phyloP scores from a whole-genome alignment of 2,797 vertebrate species.

The Thaleichthys pacificus region DNA sequence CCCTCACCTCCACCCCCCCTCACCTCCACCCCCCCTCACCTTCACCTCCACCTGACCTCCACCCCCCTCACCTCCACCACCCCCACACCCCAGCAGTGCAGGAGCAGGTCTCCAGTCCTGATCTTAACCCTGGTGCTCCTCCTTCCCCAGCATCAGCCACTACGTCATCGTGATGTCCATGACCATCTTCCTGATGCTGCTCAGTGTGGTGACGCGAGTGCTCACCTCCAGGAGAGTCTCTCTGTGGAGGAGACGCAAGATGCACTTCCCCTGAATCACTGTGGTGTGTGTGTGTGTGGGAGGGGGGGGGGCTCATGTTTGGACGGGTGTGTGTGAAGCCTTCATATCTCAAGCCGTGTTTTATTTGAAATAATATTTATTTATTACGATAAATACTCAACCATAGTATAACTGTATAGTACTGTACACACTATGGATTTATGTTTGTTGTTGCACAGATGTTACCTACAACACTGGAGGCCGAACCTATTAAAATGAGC shows the following conservation, averaged over 20 bases:
- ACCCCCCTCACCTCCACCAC: neutral
- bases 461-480: too few species aligned
- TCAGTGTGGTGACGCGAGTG: conserved; percentile 86
- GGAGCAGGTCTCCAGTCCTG: too few species aligned
- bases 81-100: neutral
- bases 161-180: conserved; percentile 97
- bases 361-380: too few species aligned
- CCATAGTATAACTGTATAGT: neutral
- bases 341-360: too few species aligned
- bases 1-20: neutral
- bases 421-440: neutral
- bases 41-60: neutral
- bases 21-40: too few species aligned
- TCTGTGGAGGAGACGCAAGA: conserved; percentile 75
- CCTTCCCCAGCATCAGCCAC: conserved; percentile 87
- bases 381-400: too few species aligned
- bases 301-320: neutral
- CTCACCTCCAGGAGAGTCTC: conserved; percentile 83
- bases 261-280: conserved; percentile 78
- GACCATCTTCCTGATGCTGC: conserved; percentile 93
- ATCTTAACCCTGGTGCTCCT: neutral
- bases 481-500: too few species aligned
- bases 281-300: conserved; percentile 7
- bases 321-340: neutral
- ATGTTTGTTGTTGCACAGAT: neutral